Percentiles rank a stretch among this genome's conserved stretches.
These are phyloP conservation scores for Thunnus thynnus DNA, from an alignment of 2,113 vertebrate genomes.

Conservation along the genomic window DNA sequence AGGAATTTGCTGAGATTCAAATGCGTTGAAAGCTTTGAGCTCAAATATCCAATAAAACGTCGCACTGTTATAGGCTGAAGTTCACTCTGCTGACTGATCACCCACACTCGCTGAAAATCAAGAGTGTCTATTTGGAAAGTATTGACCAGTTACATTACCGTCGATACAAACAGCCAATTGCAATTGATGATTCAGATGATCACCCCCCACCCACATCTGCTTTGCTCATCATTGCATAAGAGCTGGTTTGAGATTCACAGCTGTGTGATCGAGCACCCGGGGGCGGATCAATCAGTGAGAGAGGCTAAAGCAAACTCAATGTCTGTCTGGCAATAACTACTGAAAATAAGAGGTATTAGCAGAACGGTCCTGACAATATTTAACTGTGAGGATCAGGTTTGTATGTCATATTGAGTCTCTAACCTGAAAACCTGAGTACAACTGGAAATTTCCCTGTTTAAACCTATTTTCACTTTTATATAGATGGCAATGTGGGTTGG, in stretches of 20 bases:
- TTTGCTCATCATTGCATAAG: slow-evolving; percentile 76
- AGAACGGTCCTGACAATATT: not conserved
- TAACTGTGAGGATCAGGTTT: not conserved
- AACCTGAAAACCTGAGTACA: not conserved
- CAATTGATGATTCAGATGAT: slow-evolving; percentile 73
- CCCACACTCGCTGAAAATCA: slow-evolving; percentile 49
- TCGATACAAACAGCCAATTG: slow-evolving; percentile 74
- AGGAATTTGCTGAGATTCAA: too few species aligned
- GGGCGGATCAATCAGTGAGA: slow-evolving; percentile 70
- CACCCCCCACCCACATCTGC: slow-evolving; percentile 60
- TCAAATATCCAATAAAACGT: slow-evolving; percentile 10
- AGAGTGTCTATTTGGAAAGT: slow-evolving; percentile 74
- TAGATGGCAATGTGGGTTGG: not conserved
- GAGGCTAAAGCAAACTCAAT: slow-evolving; percentile 62
- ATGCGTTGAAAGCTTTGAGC: not conserved
- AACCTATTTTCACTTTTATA: not conserved
- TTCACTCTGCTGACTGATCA: slow-evolving; percentile 21
- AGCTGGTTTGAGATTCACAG: slow-evolving; percentile 59
- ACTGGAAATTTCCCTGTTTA: not conserved
- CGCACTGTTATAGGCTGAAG: slow-evolving; percentile 8
- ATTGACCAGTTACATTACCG: slow-evolving; percentile 66
- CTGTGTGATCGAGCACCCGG: slow-evolving; percentile 60
- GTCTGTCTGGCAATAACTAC: slow-evolving; percentile 48
- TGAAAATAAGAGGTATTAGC: slow-evolving; percentile 30
- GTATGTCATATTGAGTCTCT: not conserved